Conservation (phyloP, 2,797 vertebrate species). For the Crocodylus rhombifer region DNA sequence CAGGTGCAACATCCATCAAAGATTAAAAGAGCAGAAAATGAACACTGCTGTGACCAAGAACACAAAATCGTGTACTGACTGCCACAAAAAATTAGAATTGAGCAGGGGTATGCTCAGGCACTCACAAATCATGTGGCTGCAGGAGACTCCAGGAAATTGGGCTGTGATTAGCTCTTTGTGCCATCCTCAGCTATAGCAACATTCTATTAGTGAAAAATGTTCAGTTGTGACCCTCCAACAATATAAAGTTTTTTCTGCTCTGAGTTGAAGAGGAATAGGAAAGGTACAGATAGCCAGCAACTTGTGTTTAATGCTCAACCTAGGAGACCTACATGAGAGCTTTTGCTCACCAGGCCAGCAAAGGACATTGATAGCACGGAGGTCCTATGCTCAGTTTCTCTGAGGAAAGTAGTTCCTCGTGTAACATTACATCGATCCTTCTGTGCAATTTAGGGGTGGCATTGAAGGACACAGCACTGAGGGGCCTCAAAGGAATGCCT, state of each 20-base stretch:
- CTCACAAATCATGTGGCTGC: constrained; percentile 71
- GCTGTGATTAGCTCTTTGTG: constrained; percentile 67
- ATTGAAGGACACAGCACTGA: not conserved
- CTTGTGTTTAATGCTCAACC: rapidly evolving
- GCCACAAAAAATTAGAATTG: constrained; percentile 79
- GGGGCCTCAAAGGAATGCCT: not conserved
- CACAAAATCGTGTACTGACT: constrained; percentile 76
- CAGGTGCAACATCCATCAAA: constrained; percentile 77
- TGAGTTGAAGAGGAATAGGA: not conserved
- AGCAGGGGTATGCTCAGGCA: constrained; percentile 73
- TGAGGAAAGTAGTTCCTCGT: not conserved
- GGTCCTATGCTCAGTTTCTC: not conserved
- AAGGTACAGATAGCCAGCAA: not conserved
- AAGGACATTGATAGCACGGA: not conserved
- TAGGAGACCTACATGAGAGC: not conserved
- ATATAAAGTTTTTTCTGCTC: constrained; percentile 2
- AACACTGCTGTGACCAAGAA: constrained; percentile 79
- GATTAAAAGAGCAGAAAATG: constrained; percentile 79
- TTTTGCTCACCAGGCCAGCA: not conserved
- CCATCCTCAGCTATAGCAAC: constrained; percentile 45
- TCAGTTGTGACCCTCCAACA: not conserved
- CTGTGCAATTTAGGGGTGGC: not conserved
- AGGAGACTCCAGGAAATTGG: constrained; percentile 65
- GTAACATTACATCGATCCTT: not conserved
- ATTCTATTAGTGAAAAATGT: rapidly evolving